phyloP scores from a whole-genome alignment of 2,797 vertebrate genomes.

The Chaunax sp. region DNA sequence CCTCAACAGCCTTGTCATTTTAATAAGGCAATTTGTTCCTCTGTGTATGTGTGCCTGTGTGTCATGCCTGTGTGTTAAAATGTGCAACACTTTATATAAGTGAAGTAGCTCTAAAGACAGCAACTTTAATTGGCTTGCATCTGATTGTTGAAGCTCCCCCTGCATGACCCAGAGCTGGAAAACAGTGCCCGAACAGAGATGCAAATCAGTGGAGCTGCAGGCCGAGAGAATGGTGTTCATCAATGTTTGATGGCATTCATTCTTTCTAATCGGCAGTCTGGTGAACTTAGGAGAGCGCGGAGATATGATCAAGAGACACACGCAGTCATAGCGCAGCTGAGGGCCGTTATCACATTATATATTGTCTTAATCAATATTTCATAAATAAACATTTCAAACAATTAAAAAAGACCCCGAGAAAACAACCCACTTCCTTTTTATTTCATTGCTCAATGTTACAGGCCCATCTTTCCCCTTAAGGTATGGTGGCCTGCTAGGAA shows the following conservation, averaged over 20 bases:
- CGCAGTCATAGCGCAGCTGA: conserved; percentile 18
- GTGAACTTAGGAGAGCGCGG: conserved; percentile 22
- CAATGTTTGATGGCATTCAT: conserved; percentile 78
- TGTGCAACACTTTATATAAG: conserved; percentile 21
- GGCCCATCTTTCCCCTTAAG: too few relatives aligned
- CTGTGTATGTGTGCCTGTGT: not conserved
- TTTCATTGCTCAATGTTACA: not conserved
- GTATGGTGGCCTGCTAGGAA: too few relatives aligned
- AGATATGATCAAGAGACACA: conserved; percentile 33
- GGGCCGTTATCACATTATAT: conserved; percentile 36
- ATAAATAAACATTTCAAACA: conserved; percentile 38
- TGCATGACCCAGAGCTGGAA: conserved; percentile 44
- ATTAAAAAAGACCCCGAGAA: conserved; percentile 25
- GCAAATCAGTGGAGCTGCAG: conserved; percentile 69
- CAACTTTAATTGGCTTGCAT: conserved; percentile 39
- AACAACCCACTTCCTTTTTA: conserved; percentile 36
- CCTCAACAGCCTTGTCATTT: conserved; percentile 24
- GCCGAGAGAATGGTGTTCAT: conserved; percentile 74
- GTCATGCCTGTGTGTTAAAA: conserved; percentile 13
- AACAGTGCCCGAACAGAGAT: conserved; percentile 63
- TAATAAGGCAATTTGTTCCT: conserved; percentile 38
- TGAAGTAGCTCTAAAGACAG: conserved; percentile 19
- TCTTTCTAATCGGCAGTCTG: conserved; percentile 50
- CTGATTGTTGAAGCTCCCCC: conserved; percentile 26
- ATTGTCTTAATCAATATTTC: conserved; percentile 49